Base-by-base conservation (phyloP, 2,888 invertebrate species). In the Eucera pruinosa region DNA sequence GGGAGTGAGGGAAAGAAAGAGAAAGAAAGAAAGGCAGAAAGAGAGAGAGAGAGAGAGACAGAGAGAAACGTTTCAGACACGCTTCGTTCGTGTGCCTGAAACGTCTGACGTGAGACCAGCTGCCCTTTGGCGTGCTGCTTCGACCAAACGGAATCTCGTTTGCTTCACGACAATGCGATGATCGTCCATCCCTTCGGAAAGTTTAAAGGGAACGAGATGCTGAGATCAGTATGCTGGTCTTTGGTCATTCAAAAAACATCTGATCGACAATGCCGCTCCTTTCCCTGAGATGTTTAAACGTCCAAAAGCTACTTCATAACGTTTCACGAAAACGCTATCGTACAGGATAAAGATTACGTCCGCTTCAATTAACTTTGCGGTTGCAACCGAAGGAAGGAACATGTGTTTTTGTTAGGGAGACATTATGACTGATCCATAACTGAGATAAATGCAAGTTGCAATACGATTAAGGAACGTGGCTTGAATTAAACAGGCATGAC, bases 71-170 rank as follows among this genome's bases (percentile, higher is more conserved):
- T 64, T 68, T 76, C 64, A 74, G 84, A 71, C 83, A 86, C 83
- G 80, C 82, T 78, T 69, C 83, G 80, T 60, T 82, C 78, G 82
- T 75, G 84, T 86, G 83, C 81, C 80, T 65, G 80, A 66, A 81
- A 83, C 79, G 81, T 75, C 73, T 81, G 86, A 80, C 74, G 83
- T 50, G 67, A 67, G 75, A 74, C 82, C 87, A 88, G 87, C 87
- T 86, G 85, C 86, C 84, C 83, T 84, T 85, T 81, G 74, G 79
- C 77, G 80, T 81, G 80, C 79, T 82, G 86, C 83, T 84, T 64
- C 79, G 73, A 48, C 66, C 80, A 76, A 85, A 86, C 86, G 82
- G 83, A 84, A 87, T 84, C 83, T 83, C 85, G 82, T 86, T 78
- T 80, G 70, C 61, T 64, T 72, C 76, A 54, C 74, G 80, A 82